Base-by-base conservation (phyloP, 2,888 invertebrate species). In the Vesta saturnalis region DNA sequence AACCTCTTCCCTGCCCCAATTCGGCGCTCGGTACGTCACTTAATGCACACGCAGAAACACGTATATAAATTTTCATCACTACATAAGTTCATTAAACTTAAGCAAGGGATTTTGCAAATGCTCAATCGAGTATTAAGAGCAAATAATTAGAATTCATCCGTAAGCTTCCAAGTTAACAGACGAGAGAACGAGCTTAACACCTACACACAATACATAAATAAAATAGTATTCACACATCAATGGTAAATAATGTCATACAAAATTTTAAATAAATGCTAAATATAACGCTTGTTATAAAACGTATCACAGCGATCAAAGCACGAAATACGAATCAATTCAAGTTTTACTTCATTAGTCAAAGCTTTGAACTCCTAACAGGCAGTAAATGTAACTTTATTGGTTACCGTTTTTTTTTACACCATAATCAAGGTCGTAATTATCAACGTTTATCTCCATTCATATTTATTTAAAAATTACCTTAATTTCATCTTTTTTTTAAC, bases 301-400 rank as follows among this genome's bases (percentile, higher is more conserved):
- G 47, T 60, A 64, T 64, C 57, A 60, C 47, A 70, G 57, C 67
- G 74, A 74, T 70, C 73, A 72, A 74, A 74, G 73, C 59, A 70
- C 69, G 70, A 71, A 63, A 68, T 70, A 72, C 52, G 63, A 72
- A 69, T 69, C 58, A 59, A 68, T 70, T 71, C 65, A 71, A 68
- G 67, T 64, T 69, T 67, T 69, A 73, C 69, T 74, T 74, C 72
- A 73, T 73, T 74, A 72, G 67, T 71, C 71, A 70, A 72, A 74
- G 74, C 74, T 74, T 74, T 74, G 74, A 72, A 56, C 59, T 57
- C 39, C 8, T 39, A 67, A 62, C 61, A 56, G 54, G 19, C 52
- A 52, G 62, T 58, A 61, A 30, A 59, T 21, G 61, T 46, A 19
- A 47, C 59, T 47, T 63, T 64, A 64, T 60, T 54, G 68, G 57